phyloP scores from a whole-genome alignment of 2,113 vertebrate species.

The Catharus minimus region DNA sequence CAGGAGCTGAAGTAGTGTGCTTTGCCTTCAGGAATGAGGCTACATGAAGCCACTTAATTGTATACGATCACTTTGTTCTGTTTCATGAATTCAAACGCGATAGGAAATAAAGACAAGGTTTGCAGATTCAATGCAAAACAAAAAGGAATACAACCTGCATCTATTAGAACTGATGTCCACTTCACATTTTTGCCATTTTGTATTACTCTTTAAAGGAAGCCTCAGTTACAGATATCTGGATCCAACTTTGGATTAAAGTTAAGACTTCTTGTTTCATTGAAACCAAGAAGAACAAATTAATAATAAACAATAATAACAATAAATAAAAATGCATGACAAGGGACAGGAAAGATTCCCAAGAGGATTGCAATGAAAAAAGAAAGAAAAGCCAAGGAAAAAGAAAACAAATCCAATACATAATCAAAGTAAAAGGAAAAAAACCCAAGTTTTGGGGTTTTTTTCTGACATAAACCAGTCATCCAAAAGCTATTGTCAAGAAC shows the following conservation, averaged over 20 bases:
- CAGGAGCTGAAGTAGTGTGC: background rate
- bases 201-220: background rate
- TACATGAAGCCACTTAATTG: background rate
- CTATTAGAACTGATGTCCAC: background rate
- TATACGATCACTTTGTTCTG: background rate
- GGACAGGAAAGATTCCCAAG: background rate
- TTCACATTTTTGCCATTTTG: background rate
- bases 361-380: background rate
- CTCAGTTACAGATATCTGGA: background rate
- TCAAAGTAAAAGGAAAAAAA: background rate
- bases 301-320: no score
- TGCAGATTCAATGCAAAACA: background rate
- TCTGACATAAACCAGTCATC: background rate
- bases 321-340: background rate
- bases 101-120: background rate
- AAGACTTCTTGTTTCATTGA: background rate
- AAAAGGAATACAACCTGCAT: background rate
- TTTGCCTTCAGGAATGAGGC: background rate
- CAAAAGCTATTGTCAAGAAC: background rate
- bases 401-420: background rate
- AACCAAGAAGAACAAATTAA: background rate
- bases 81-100: background rate
- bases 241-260: background rate
- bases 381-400: background rate
- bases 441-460: background rate